Conservation (phyloP, 1,140 invertebrate genomes). For the Drosophila ohnishii region DNA sequence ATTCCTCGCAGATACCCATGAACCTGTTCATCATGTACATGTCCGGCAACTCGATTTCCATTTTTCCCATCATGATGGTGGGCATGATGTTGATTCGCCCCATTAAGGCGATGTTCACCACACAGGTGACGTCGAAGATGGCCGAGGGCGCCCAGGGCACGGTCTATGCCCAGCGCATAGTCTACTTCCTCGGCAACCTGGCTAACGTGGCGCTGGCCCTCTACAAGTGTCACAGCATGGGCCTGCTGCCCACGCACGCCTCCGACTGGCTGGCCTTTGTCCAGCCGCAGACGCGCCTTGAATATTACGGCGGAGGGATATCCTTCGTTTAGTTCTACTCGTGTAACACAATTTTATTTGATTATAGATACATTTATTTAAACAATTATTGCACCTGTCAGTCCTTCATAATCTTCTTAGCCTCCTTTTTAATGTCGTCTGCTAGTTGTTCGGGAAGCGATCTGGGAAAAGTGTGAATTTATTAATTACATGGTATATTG, state of each 20-base stretch:
- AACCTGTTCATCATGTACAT: constrained; percentile 99
- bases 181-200: constrained; percentile 97
- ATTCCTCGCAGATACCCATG: constrained; percentile 90
- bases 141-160: constrained; percentile 96
- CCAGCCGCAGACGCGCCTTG: constrained; percentile 93
- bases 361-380: constrained; percentile 59
- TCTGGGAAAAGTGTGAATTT: constrained; percentile 35
- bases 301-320: constrained; percentile 94
- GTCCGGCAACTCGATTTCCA: constrained; percentile 99
- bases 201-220: constrained; percentile 96
- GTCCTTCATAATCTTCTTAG: constrained; percentile 73
- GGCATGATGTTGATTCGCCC: constrained; percentile 98
- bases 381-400: constrained; percentile 40
- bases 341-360: constrained; percentile 54
- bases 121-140: constrained; percentile 96
- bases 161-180: constrained; percentile 96
- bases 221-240: constrained; percentile 99
- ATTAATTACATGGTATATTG: no score
- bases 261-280: constrained; percentile 99
- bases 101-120: constrained; percentile 96
- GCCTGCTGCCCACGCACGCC: constrained; percentile 97
- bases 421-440: constrained; percentile 72
- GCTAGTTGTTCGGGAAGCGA: constrained; percentile 63
- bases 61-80: constrained; percentile 99
- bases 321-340: constrained; percentile 84